Percentiles rank a stretch among this genome's conserved stretches.
phyloP scores from a whole-genome alignment of 1,140 invertebrate genomes.

The Rhynchophorus ferrugineus region DNA sequence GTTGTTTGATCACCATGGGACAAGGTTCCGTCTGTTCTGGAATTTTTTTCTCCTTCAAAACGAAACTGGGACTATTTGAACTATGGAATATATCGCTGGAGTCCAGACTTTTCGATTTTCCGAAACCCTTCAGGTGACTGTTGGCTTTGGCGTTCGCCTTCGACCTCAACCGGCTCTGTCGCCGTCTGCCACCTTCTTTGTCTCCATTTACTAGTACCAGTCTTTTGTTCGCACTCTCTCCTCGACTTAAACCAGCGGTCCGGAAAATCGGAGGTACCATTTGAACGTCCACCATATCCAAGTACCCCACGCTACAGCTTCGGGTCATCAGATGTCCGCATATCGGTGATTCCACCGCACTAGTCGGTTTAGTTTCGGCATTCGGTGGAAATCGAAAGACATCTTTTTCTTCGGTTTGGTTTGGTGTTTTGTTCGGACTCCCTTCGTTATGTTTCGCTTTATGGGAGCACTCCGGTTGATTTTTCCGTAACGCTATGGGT shows the following conservation, averaged over 20 bases:
- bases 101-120: constrained; percentile 76
- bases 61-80: constrained; percentile 10
- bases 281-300: constrained; percentile 69
- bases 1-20: neutral
- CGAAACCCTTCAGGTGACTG: constrained; percentile 62
- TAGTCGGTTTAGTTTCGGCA: neutral
- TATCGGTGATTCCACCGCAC: neutral
- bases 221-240: constrained; percentile 54
- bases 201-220: constrained; percentile 50
- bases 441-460: neutral
- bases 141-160: constrained; percentile 35
- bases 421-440: constrained; percentile 1
- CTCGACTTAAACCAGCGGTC: constrained; percentile 52
- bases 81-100: constrained; percentile 61
- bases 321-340: constrained; percentile 60
- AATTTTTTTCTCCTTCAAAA: constrained; percentile 16
- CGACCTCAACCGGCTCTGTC: constrained; percentile 31
- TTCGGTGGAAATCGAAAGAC: neutral
- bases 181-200: constrained; percentile 48
- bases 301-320: constrained; percentile 77
- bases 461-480: neutral
- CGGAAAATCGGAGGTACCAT: constrained; percentile 66
- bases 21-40: constrained; percentile 13
- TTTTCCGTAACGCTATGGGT: constrained; percentile 26
- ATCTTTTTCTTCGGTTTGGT: neutral